phyloP scores from a whole-genome alignment of 2,888 invertebrate genomes.

The Sussaba pulchella region DNA sequence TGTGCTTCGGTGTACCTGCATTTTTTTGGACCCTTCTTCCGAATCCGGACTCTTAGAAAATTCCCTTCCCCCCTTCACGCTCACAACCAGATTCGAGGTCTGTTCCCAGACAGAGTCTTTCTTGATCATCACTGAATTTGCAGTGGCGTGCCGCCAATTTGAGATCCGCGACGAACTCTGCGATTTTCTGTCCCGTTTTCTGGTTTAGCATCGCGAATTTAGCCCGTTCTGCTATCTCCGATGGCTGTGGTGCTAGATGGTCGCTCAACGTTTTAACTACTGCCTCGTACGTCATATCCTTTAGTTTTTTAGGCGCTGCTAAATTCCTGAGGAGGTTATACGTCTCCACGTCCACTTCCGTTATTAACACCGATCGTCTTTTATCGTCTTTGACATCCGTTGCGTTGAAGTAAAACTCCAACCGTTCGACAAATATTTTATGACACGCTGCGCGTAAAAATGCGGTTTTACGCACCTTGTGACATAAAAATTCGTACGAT shows the following conservation, averaged over 20 bases:
- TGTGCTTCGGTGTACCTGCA: no score
- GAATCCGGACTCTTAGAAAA: no score
- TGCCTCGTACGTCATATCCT: slow-evolving; percentile 10
- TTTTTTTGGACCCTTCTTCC: no score
- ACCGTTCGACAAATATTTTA: slow-evolving; percentile 12
- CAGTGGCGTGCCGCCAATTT: slow-evolving; percentile 13
- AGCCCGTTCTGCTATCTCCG: slow-evolving; percentile 21
- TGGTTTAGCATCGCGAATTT: slow-evolving; percentile 9
- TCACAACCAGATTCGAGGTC: no score
- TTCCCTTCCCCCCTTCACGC: no score
- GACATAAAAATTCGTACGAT: no score
- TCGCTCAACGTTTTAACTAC: slow-evolving; percentile 10
- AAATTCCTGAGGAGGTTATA: slow-evolving; percentile 16
- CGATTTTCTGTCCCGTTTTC: slow-evolving; percentile 10
- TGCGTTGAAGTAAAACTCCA: slow-evolving; percentile 27
- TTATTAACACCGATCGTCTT: slow-evolving; percentile 3
- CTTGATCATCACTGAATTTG: slow-evolving; percentile 7
- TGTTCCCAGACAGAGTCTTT: no score
- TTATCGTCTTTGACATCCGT: slow-evolving; percentile 4
- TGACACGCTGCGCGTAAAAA: no score
- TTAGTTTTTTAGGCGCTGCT: slow-evolving; percentile 14
- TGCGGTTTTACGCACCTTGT: no score
- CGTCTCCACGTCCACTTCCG: slow-evolving; percentile 18
- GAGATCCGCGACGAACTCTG: slow-evolving; percentile 24
- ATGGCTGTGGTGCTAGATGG: slow-evolving; percentile 15